Evolutionary conservation across 2,113 vertebrate species (phyloP).

Genomic region (Chunga burmeisteri): DNA sequence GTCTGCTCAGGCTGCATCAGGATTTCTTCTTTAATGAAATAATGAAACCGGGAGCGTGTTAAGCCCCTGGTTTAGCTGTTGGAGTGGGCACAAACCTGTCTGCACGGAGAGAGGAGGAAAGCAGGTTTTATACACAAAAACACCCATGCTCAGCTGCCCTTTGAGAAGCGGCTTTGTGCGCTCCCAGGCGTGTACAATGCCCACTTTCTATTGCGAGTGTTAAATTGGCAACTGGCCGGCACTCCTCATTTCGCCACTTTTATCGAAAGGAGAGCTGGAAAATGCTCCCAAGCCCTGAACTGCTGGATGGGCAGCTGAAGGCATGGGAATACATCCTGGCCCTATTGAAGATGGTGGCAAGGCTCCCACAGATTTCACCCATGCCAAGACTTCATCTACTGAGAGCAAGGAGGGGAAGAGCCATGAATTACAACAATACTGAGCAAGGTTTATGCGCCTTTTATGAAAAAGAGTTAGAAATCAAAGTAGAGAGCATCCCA

Average conservation of each 20-base stretch:
- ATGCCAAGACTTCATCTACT: not conserved
- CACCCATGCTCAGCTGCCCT: not conserved
- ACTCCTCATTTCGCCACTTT: not conserved
- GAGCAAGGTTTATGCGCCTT: not conserved
- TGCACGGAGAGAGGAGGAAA: not conserved
- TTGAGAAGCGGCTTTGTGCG: slow-evolving; percentile 48
- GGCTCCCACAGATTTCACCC: not conserved
- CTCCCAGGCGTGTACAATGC: slow-evolving; percentile 33
- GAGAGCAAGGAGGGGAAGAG: not conserved
- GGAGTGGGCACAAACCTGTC: not conserved
- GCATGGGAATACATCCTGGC: slow-evolving; percentile 62
- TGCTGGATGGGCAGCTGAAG: slow-evolving; percentile 33
- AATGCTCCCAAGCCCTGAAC: slow-evolving; percentile 18
- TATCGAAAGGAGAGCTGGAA: not conserved
- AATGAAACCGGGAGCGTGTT: not conserved
- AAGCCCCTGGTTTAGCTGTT: slow-evolving; percentile 3
- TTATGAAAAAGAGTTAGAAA: slow-evolving; percentile 23
- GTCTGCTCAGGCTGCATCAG: not conserved
- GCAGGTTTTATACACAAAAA: slow-evolving; percentile 25
- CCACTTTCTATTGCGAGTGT: not conserved
- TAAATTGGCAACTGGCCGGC: not conserved
- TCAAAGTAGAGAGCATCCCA: not conserved
- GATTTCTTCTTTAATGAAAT: not conserved
- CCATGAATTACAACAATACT: not conserved
- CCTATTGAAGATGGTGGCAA: slow-evolving; percentile 40